Evolutionary conservation across 2,888 invertebrate genomes (phyloP).

Genomic region (Callinectes sapidus): DNA sequence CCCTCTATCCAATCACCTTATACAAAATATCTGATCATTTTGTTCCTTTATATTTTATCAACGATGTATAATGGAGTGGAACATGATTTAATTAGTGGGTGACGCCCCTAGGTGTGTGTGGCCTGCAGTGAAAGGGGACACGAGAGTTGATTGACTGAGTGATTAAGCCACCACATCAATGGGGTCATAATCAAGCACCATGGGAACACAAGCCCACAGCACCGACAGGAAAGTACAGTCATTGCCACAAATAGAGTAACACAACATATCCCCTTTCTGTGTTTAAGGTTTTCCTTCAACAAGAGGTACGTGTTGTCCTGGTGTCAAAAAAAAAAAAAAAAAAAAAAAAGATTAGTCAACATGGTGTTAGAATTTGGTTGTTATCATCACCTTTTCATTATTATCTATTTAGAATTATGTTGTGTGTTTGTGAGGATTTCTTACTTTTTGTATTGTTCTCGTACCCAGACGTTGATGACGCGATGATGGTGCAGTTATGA

Average conservation of each 20-base stretch:
- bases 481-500: neutral
- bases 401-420: neutral
- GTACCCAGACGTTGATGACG: too few relatives aligned
- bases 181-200: too few relatives aligned
- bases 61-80: neutral
- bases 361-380: neutral
- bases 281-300: too few relatives aligned
- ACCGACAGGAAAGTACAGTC: too few relatives aligned
- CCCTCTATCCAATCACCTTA: neutral
- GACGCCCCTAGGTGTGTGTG: neutral
- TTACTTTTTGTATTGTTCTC: neutral
- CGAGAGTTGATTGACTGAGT: too few relatives aligned
- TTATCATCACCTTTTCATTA: neutral
- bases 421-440: neutral
- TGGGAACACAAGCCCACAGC: too few relatives aligned
- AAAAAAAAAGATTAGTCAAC: neutral
- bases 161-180: too few relatives aligned
- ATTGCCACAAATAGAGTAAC: too few relatives aligned
- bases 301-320: too few relatives aligned
- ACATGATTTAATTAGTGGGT: neutral
- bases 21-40: neutral
- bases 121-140: too few relatives aligned
- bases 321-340: too few relatives aligned
- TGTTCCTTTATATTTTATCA: neutral
- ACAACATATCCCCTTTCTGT: too few relatives aligned